These are phyloP conservation scores for Trilocha varians DNA, from an alignment of 2,888 invertebrate genomes.

Conservation along the genomic window DNA sequence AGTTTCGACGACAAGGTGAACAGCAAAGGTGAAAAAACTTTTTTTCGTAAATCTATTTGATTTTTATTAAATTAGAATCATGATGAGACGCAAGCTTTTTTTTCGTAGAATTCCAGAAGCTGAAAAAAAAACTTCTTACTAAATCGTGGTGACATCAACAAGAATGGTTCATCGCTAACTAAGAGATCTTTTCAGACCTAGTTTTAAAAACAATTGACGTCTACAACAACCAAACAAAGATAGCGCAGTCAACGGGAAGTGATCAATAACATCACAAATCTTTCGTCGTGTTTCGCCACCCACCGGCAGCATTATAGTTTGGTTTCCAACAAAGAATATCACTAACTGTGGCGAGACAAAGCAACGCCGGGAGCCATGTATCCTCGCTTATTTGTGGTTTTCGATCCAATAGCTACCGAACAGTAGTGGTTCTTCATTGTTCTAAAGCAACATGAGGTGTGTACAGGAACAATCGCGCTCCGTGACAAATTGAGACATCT, in stretches of 20 bases:
- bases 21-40: too few relatives aligned
- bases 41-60: too few relatives aligned
- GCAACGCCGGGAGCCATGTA: constrained; percentile 23
- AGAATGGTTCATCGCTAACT: too few relatives aligned
- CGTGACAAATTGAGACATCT: constrained; percentile 34
- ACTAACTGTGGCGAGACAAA: constrained; percentile 29
- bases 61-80: too few relatives aligned
- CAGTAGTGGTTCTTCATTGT: constrained; percentile 50
- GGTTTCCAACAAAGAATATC: constrained; percentile 50
- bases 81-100: too few relatives aligned
- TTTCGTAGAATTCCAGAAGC: too few relatives aligned
- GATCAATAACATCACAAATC: constrained; percentile 56
- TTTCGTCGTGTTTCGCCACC: constrained; percentile 58
- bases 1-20: too few relatives aligned
- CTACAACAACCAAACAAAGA: too few relatives aligned
- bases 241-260: constrained; percentile 38
- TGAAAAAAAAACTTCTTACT: too few relatives aligned
- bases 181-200: too few relatives aligned
- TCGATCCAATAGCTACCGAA: constrained; percentile 57
- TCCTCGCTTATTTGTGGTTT: constrained; percentile 54
- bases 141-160: too few relatives aligned
- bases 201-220: too few relatives aligned
- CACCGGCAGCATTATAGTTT: constrained; percentile 62
- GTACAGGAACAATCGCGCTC: constrained; percentile 30
- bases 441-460: constrained; percentile 56